Percentiles rank a stretch among this genome's conserved stretches.
Conservation (phyloP, 2,113 vertebrate species). For the Odocoileus virginianus region DNA sequence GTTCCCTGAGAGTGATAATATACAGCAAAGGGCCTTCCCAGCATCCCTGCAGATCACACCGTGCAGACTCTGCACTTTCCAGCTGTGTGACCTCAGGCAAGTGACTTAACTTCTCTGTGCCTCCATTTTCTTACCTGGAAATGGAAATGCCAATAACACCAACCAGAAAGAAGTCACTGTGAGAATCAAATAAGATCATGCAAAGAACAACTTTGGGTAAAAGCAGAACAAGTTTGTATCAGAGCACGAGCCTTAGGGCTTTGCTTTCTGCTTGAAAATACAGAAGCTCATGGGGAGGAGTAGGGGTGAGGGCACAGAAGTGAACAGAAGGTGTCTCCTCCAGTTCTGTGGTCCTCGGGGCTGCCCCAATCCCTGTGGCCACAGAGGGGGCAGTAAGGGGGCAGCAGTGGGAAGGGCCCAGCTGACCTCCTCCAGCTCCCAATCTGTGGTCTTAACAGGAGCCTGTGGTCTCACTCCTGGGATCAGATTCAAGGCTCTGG, state of each 20-base stretch:
- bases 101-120: not conserved
- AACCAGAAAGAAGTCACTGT: accelerated
- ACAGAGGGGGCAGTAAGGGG: accelerated
- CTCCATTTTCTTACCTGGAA: not conserved
- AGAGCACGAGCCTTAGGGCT: not conserved
- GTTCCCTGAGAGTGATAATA: not conserved
- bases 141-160: accelerated
- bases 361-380: not conserved
- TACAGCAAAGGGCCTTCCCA: not conserved
- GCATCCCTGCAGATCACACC: not conserved
- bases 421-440: not conserved
- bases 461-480: not conserved
- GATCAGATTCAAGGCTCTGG: not conserved
- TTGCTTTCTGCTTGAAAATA: not conserved
- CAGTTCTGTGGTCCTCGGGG: not conserved
- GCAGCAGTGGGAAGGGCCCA: not conserved
- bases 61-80: accelerated
- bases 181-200: no score
- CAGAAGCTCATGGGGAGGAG: accelerated
- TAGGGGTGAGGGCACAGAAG: not conserved
- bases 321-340: not conserved
- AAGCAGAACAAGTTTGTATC: not conserved
- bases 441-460: not conserved
- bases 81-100: not conserved
- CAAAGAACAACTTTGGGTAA: no score